Conservation (phyloP, 2,113 vertebrate genomes). For the Phalacrocorax brasilianus region DNA sequence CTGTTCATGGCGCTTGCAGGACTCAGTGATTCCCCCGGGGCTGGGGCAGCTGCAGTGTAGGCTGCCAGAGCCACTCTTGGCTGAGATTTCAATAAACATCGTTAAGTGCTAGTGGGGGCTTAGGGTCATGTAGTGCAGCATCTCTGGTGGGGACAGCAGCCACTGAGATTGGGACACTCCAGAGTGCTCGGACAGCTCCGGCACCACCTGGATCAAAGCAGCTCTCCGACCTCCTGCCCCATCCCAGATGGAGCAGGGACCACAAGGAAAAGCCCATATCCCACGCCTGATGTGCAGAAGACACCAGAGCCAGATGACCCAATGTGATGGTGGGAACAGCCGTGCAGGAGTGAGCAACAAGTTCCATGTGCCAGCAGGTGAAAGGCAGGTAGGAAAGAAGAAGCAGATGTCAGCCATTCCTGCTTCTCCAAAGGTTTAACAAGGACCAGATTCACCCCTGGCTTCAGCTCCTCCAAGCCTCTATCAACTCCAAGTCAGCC, state of each 20-base stretch:
- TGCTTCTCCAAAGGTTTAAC: not conserved
- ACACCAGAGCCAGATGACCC: not conserved
- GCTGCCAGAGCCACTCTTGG: not conserved
- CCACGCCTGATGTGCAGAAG: fast-evolving
- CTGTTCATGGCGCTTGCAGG: not conserved
- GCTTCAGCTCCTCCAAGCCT: not conserved
- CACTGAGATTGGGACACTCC: not conserved
- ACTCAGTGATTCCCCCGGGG: not conserved
- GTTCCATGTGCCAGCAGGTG: not conserved
- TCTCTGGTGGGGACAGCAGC: not conserved
- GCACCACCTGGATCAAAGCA: not conserved
- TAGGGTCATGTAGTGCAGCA: not conserved
- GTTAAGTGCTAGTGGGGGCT: fast-evolving
- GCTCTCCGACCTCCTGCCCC: not conserved
- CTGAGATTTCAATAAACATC: not conserved
- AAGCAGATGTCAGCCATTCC: not conserved
- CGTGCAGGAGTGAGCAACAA: not conserved
- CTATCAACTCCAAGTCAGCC: not conserved
- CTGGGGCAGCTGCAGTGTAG: slow-evolving; percentile 24
- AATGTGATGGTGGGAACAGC: fast-evolving
- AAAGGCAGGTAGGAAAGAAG: not conserved
- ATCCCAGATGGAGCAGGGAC: not conserved
- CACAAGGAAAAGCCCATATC: not conserved
- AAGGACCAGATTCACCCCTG: not conserved
- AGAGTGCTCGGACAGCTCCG: not conserved